Evolutionary conservation across 2,113 vertebrate species (phyloP).

Genomic region (Oreocharis arfaki): DNA sequence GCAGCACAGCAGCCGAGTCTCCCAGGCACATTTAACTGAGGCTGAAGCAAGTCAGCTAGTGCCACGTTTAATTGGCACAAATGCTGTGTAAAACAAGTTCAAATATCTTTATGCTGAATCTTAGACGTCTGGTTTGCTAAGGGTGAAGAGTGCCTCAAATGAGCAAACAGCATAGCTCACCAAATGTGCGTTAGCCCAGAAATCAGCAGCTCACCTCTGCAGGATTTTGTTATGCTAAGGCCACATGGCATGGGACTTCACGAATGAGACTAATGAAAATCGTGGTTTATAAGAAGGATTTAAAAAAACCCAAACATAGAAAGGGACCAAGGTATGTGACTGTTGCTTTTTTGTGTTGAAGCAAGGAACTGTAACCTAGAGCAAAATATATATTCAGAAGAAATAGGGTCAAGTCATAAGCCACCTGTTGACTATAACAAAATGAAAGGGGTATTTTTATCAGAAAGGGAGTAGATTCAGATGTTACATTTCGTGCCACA

Average conservation of each 20-base stretch:
- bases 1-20: neutral
- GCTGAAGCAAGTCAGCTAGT: neutral
- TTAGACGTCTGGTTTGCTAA: neutral
- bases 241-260: neutral
- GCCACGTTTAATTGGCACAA: neutral
- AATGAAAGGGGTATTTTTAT: neutral
- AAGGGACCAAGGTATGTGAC: neutral
- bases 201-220: neutral
- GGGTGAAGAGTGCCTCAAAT: neutral
- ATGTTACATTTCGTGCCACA: neutral
- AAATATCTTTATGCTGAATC: neutral
- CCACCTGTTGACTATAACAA: neutral
- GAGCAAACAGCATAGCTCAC: neutral
- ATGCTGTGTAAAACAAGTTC: neutral
- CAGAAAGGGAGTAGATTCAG: neutral
- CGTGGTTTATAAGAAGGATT: neutral
- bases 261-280: neutral
- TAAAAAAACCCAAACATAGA: fast-evolving
- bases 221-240: neutral
- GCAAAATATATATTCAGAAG: neutral
- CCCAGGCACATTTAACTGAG: neutral
- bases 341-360: neutral
- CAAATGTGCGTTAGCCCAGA: neutral
- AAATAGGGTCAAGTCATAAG: neutral
- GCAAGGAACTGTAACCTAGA: neutral